Base-by-base conservation (phyloP, 2,888 invertebrate genomes). In the Amphipyra tragopoginis region DNA sequence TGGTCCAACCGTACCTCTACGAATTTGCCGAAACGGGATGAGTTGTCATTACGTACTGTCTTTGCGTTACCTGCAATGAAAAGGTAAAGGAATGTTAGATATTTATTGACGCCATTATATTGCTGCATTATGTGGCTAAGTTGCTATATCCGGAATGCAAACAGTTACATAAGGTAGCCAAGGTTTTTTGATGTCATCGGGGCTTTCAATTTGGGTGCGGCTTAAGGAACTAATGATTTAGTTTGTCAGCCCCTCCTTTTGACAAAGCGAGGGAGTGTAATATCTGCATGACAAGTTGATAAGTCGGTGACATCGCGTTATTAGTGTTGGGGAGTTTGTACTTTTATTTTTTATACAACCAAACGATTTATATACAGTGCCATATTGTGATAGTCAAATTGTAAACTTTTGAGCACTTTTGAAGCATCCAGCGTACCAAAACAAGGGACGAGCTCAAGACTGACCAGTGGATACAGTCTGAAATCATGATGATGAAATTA, bases 1-100 rank as follows among this genome's bases (percentile, higher is more conserved):
- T 96, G 96, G 92, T 98, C 98, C 86, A 98, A 97, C 85, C 98
- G 98, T 7, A 98, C 98, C 92, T 98, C 98, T 96, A 98, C 98
- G 88, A 98, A 98, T 92, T 98, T 98, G n/a, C 98, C 98, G 90
- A 98, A 98, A 9, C 98, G 96, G 40, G 98, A 98, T 11, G 98
- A 98, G 90, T 98, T 98, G 91, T 98, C 98, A 86, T 98, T 98
- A 48, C 98, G 96, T 10, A 98, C 97, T 0, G 98, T 98, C 93
- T 98, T 98, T 0, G 98, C 98, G 92, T 98, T 98, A 57, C 98
- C 98, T 98, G 87, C 8, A 50, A 64, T 45, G 1, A 49, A 9
- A 38, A 45, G 7, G 51, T 42, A 52, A 64, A 54, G 11, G 0
- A 26, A 29, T 42, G 9, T 56, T 56, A 68, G 29, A 10, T 36